These are phyloP conservation scores for Pseudolaguvia tuberculata DNA, from an alignment of 2,113 vertebrate species.

Conservation along the genomic window DNA sequence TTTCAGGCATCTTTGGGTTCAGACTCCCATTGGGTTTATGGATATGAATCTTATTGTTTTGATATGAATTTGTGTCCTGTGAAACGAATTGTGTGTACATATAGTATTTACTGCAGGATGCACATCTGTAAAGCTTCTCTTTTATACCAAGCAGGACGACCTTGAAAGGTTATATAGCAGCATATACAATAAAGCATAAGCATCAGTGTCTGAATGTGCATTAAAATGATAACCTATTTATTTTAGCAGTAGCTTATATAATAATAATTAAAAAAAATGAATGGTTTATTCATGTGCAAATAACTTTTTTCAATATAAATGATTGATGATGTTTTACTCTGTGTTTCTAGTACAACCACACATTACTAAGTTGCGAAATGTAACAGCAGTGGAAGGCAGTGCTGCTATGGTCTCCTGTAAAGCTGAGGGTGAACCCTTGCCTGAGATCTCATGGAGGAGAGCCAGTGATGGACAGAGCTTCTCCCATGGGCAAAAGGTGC, in stretches of 20 bases:
- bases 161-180: slow-evolving; percentile 18
- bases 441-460: slow-evolving; percentile 94
- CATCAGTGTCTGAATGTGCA: slow-evolving; percentile 18
- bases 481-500: slow-evolving; percentile 88
- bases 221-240: background rate
- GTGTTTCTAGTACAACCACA: slow-evolving; percentile 86
- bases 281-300: background rate
- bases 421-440: slow-evolving; percentile 90
- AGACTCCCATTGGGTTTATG: background rate
- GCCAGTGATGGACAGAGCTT: slow-evolving; percentile 81
- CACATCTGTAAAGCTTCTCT: slow-evolving; percentile 8
- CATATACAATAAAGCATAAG: slow-evolving; percentile 36
- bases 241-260: background rate
- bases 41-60: slow-evolving; percentile 24
- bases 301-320: background rate
- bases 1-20: background rate
- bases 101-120: slow-evolving; percentile 44
- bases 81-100: slow-evolving; percentile 19
- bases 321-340: slow-evolving; percentile 13
- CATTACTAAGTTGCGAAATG: slow-evolving; percentile 92
- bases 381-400: slow-evolving; percentile 87
- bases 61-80: slow-evolving; percentile 12
- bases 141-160: slow-evolving; percentile 10
- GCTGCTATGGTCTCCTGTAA: slow-evolving; percentile 86
- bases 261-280: too few species aligned